Base-by-base conservation (phyloP, 2,113 vertebrate genomes). In the Heterocephalus glaber region DNA sequence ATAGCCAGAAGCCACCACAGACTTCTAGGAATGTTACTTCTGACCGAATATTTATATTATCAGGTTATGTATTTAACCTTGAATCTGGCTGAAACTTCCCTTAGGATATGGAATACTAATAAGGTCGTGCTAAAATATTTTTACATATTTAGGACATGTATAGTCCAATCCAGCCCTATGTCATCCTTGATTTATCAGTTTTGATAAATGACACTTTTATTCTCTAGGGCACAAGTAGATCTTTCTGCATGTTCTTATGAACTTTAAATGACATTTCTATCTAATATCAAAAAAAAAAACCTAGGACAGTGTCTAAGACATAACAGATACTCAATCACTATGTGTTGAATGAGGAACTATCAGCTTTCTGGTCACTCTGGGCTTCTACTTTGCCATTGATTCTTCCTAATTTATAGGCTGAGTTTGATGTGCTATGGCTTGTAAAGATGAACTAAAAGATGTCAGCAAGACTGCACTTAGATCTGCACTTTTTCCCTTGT, bases 151-250 rank as follows among this genome's bases (percentile, higher is more conserved):
- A 81, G 12, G 41, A 91, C 80, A 70, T 28, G 41, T 84, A 87
- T 68, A 81, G 81, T 84, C 44, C 52, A 52, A 47, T 84, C 89
- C 4, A 89, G 58, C 58, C 3, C 47, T 60, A 5, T 44, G 49
- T 66, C 56, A 80, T 66, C 19, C 47, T 24, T 56, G 14, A 90
- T 76, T 77, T 81, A 90, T 77, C 49, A 35, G 11, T 81, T 63
- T 87, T 28, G 56, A 92, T 86, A 91, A 86, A 58, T 60, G 22
- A 83, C 79, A 76, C 58, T 56, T 80, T 44, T 22, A 56, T 95
- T 89, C 84, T 89, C 5, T 81, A 54, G 5, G 38, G 81, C 84
- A 68, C 63, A 81, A 58, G 56, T 35, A 33, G 47, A 61, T 76
- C 72, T 91, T 65, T 86, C 65, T 72, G 52, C 74, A 90, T 68